Evolutionary conservation across 2,888 invertebrate genomes (phyloP).

Genomic region (Acanthosepion lycidas): DNA sequence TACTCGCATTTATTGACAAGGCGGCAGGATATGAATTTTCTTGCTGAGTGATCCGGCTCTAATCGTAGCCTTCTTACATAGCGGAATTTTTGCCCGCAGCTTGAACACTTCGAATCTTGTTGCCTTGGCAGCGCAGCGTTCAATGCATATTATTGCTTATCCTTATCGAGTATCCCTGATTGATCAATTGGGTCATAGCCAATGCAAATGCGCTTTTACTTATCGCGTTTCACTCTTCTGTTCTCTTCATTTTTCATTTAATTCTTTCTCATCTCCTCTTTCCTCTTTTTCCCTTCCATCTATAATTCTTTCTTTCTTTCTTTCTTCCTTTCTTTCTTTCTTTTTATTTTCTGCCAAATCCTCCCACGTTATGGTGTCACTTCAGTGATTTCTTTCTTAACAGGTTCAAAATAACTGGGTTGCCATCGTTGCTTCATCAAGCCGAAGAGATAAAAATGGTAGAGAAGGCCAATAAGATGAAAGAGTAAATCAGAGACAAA

Average conservation of each 20-base stretch:
- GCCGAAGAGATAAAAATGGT: too few relatives aligned
- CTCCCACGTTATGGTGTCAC: too few relatives aligned
- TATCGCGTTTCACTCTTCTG: not conserved
- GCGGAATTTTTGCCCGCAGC: not conserved
- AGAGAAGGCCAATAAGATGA: too few relatives aligned
- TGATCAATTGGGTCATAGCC: constrained; percentile 10
- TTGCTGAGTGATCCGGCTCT: not conserved
- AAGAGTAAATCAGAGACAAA: too few relatives aligned
- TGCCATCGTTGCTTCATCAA: too few relatives aligned
- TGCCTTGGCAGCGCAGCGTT: constrained; percentile 21
- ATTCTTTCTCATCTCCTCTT: not conserved
- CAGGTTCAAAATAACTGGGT: too few relatives aligned
- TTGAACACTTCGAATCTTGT: not conserved
- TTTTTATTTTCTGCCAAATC: too few relatives aligned
- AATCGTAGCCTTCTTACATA: not conserved
- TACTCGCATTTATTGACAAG: not conserved
- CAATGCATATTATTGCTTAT: not conserved
- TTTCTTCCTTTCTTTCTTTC: too few relatives aligned
- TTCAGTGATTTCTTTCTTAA: too few relatives aligned
- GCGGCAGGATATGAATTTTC: not conserved
- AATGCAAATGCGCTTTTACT: not conserved
- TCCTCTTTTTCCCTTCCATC: not conserved
- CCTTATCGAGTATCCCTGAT: not conserved
- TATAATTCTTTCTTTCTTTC: not conserved
- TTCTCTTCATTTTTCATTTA: not conserved